These are phyloP conservation scores for Protosalanx chinensis DNA, from an alignment of 2,797 vertebrate genomes.

Conservation along the genomic window DNA sequence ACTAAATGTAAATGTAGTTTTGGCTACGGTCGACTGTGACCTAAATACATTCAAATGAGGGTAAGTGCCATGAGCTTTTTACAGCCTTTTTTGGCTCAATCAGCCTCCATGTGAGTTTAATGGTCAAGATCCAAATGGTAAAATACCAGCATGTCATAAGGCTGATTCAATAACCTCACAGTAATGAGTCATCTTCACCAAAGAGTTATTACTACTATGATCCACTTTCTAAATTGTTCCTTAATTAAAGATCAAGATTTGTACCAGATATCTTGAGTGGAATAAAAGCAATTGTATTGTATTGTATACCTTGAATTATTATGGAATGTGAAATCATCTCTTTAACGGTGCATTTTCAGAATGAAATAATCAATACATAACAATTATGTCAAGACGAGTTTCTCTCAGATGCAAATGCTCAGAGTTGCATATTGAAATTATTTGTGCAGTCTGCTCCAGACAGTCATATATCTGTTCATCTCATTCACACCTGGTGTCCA, in stretches of 20 bases:
- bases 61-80: slow-evolving; percentile 11
- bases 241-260: background rate
- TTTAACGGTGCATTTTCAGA: background rate
- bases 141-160: background rate
- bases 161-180: background rate
- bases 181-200: background rate
- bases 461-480: slow-evolving; percentile 14
- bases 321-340: background rate
- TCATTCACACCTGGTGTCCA: slow-evolving; percentile 23
- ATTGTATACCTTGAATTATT: background rate
- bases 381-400: too few species aligned
- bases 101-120: background rate
- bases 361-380: background rate
- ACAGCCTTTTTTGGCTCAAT: background rate
- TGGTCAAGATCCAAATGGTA: background rate
- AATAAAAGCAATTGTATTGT: background rate
- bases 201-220: background rate
- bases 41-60: slow-evolving; percentile 22
- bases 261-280: background rate
- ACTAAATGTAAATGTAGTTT: background rate
- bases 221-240: background rate
- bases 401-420: background rate
- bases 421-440: background rate
- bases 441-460: background rate
- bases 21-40: slow-evolving; percentile 10